These are phyloP conservation scores for Mylabris sibirica DNA, from an alignment of 2,888 invertebrate genomes.

Conservation along the genomic window DNA sequence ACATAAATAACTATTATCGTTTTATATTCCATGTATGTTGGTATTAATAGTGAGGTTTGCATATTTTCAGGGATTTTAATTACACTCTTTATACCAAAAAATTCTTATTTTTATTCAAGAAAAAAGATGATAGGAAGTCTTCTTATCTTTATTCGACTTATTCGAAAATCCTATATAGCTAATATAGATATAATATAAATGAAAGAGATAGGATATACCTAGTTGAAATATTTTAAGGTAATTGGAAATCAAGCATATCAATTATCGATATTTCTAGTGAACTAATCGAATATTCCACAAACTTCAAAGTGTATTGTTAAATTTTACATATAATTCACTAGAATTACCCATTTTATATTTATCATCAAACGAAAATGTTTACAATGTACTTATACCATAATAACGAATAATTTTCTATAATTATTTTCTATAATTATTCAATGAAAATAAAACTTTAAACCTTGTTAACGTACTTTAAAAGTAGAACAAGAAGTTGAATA, in stretches of 20 bases:
- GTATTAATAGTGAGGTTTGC: no score
- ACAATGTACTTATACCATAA: neutral
- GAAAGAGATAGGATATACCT: no score
- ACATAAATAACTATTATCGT: no score
- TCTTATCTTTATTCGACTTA: no score
- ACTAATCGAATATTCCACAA: neutral
- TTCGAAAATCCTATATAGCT: no score
- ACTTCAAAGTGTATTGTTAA: neutral
- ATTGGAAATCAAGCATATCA: no score
- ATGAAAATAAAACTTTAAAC: neutral
- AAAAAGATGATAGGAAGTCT: neutral
- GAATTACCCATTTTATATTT: neutral
- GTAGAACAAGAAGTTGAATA: constrained; percentile 1
- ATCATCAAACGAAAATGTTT: neutral
- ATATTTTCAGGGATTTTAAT: no score
- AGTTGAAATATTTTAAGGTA: no score
- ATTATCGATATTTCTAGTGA: neutral
- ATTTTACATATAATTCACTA: neutral
- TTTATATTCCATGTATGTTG: no score
- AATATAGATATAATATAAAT: no score
- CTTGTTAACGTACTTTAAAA: neutral
- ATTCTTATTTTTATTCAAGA: no score
- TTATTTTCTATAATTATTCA: neutral
- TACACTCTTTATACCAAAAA: no score
- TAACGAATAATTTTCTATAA: neutral